Conservation (phyloP, 2,113 vertebrate species). For the Sorex fumeus region DNA sequence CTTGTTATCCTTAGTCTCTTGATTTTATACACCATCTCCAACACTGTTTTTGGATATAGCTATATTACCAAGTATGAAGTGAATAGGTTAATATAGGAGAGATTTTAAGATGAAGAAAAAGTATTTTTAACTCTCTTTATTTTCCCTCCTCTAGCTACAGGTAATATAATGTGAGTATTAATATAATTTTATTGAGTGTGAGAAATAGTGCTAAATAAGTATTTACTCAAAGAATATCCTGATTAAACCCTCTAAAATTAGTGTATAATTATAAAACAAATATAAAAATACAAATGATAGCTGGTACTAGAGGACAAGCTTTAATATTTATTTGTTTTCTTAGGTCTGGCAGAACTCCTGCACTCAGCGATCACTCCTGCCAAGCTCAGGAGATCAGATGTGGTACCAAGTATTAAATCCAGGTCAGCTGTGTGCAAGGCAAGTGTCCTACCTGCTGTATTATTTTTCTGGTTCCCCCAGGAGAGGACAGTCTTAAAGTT, state of each 20-base stretch:
- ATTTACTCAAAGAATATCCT: not conserved
- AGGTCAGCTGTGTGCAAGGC: too few species aligned
- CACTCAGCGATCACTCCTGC: not conserved
- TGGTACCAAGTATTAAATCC: too few species aligned
- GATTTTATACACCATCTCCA: too few species aligned
- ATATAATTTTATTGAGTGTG: not conserved
- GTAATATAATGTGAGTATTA: not conserved
- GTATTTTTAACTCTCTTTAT: not conserved
- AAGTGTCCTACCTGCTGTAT: too few species aligned
- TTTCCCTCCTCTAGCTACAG: not conserved
- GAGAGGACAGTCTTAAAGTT: not conserved
- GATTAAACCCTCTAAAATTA: not conserved
- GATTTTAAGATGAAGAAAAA: not conserved
- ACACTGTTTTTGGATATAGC: not conserved
- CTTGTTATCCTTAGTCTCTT: too few species aligned
- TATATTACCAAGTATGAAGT: not conserved
- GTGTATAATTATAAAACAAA: not conserved
- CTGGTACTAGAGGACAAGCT: too few species aligned
- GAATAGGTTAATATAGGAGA: not conserved
- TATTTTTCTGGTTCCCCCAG: too few species aligned
- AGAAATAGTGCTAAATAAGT: constrained; percentile 10
- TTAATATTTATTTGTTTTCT: too few species aligned
- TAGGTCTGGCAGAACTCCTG: not conserved
- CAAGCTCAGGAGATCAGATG: too few species aligned
- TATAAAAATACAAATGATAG: not conserved